These are phyloP conservation scores for Griposia aprilina DNA, from an alignment of 2,888 invertebrate genomes.

Conservation along the genomic window DNA sequence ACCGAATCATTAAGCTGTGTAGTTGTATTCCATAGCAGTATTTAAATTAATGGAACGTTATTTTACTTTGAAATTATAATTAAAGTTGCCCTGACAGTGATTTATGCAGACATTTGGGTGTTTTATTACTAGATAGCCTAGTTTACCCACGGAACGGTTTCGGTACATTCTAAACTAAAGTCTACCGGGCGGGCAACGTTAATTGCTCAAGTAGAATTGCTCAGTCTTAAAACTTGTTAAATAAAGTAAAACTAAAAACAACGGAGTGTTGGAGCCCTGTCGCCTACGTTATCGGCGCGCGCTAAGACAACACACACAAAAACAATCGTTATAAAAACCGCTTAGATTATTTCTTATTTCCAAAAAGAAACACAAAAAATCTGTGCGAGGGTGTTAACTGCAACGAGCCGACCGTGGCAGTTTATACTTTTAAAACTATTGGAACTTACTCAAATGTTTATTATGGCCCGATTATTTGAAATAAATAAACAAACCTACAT, in stretches of 20 bases:
- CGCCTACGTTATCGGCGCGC: conserved; percentile 80
- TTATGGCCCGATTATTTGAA: conserved; percentile 42
- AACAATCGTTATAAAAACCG: conserved; percentile 82
- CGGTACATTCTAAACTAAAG: conserved; percentile 1
- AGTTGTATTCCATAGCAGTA: conserved; percentile 28
- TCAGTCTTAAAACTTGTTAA: conserved; percentile 15
- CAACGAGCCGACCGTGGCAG: conserved; percentile 73
- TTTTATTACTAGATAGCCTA: conserved; percentile 27
- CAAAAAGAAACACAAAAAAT: conserved; percentile 80
- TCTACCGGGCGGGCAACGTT: conserved; percentile 4
- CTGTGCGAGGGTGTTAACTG: conserved; percentile 81
- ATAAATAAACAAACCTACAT: conserved; percentile 35
- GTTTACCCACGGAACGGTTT: conserved; percentile 16
- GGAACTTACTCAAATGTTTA: conserved; percentile 44
- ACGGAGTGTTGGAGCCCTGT: conserved; percentile 56
- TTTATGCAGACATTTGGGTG: conserved; percentile 35
- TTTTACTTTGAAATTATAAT: conserved; percentile 29
- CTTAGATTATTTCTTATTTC: conserved; percentile 79
- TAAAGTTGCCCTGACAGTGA: conserved; percentile 9
- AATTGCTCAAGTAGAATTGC: conserved; percentile 21
- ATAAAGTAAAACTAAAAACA: conserved; percentile 31
- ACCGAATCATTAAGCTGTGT: conserved; percentile 34
- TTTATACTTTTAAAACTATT: conserved; percentile 65
- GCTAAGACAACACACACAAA: conserved; percentile 87
- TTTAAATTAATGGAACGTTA: conserved; percentile 31